phyloP scores from a whole-genome alignment of 2,888 invertebrate species.

The Chironomus tentans region DNA sequence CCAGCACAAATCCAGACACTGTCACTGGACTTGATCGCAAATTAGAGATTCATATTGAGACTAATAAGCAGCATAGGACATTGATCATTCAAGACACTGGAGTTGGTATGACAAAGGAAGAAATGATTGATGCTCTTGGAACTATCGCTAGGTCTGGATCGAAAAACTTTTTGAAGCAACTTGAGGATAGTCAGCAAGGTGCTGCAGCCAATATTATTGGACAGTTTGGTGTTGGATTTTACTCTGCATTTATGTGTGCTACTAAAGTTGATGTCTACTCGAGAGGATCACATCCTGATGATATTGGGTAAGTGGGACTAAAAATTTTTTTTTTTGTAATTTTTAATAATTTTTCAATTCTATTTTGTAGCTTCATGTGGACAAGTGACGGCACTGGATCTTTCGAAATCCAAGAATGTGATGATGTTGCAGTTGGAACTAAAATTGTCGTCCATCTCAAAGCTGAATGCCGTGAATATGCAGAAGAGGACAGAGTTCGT shows the following conservation, averaged over 20 bases:
- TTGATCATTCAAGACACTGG: slow-evolving; percentile 89
- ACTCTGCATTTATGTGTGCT: slow-evolving; percentile 96
- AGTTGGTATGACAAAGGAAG: slow-evolving; percentile 91
- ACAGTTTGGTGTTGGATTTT: slow-evolving; percentile 97
- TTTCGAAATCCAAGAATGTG: slow-evolving; percentile 81
- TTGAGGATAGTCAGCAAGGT: slow-evolving; percentile 58
- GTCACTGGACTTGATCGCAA: slow-evolving; percentile 53
- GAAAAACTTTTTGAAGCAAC: slow-evolving; percentile 80
- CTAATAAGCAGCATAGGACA: slow-evolving; percentile 76
- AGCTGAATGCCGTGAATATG: slow-evolving; percentile 77
- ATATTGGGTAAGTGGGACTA: no score
- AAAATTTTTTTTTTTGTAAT: no score
- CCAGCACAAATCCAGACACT: slow-evolving; percentile 46
- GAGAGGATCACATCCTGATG: slow-evolving; percentile 53
- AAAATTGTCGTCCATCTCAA: slow-evolving; percentile 88
- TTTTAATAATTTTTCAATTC: no score
- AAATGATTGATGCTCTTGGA: slow-evolving; percentile 82
- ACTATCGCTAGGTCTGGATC: slow-evolving; percentile 95
- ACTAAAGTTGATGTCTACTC: slow-evolving; percentile 90
- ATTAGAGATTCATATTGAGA: slow-evolving; percentile 79
- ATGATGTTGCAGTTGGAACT: slow-evolving; percentile 78
- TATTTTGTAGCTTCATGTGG: slow-evolving; percentile 86
- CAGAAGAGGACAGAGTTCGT: slow-evolving; percentile 75
- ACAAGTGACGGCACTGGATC: slow-evolving; percentile 81
- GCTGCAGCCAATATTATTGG: slow-evolving; percentile 74